These are phyloP conservation scores for Saturnia pavonia DNA, from an alignment of 2,888 invertebrate genomes.

Conservation along the genomic window DNA sequence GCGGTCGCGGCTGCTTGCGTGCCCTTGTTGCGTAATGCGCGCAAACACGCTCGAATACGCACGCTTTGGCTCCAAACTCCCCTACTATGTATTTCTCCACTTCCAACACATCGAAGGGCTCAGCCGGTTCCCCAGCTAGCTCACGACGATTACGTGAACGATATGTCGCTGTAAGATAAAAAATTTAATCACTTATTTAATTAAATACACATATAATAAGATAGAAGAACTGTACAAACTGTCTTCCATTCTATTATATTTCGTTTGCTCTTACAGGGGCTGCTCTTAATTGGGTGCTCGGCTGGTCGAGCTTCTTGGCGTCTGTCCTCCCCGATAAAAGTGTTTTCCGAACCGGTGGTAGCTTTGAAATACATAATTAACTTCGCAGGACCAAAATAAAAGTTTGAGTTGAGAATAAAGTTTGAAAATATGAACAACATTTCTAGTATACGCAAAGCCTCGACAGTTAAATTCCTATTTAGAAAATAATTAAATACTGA, in stretches of 20 bases:
- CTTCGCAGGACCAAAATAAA: background rate
- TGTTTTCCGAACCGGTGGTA: background rate
- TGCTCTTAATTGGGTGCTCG: too few species aligned
- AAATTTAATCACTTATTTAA: background rate
- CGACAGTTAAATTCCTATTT: background rate
- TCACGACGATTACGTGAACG: slow-evolving; percentile 84
- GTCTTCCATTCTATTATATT: too few species aligned
- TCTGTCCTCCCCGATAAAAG: background rate
- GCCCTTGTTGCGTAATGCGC: slow-evolving; percentile 85
- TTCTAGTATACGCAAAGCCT: background rate
- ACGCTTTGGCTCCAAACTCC: slow-evolving; percentile 89
- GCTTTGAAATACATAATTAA: background rate
- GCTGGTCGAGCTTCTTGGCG: background rate
- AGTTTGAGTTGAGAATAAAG: background rate
- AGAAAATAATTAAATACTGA: background rate
- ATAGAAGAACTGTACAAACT: too few species aligned
- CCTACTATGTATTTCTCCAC: slow-evolving; percentile 90
- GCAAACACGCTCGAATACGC: slow-evolving; percentile 90
- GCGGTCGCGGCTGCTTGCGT: slow-evolving; percentile 64
- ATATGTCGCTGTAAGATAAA: slow-evolving; percentile 85
- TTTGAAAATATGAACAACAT: background rate
- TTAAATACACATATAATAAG: background rate
- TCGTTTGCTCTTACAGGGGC: too few species aligned
- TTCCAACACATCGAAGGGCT: slow-evolving; percentile 82
- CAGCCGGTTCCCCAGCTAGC: slow-evolving; percentile 48